A percentile compares a stretch with the other conserved stretches of the same genome.
phyloP scores from a whole-genome alignment of 53 echinoderm and acorn worm species.

The Holothuria leucospilota region DNA sequence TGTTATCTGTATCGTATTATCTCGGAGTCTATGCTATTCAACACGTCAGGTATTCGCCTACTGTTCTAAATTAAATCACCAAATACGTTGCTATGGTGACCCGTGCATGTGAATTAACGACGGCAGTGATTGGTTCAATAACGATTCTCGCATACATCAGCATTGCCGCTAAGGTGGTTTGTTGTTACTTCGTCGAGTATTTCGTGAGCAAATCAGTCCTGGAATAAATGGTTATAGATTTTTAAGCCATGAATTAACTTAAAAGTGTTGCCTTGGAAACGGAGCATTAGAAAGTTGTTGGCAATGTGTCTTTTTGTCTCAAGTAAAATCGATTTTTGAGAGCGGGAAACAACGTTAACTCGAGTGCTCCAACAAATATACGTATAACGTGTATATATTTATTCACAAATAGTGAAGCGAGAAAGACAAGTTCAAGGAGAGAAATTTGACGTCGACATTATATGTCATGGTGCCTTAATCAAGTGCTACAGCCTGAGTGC shows the following conservation, averaged over 20 bases:
- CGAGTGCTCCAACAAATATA: slow-evolving; percentile 20
- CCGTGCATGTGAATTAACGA: slow-evolving; percentile 12
- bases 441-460: too few species aligned
- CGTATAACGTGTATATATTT: neutral
- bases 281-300: slow-evolving; percentile 36
- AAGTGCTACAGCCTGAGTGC: too few species aligned
- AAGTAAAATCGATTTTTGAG: slow-evolving; percentile 24
- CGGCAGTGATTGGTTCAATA: slow-evolving; percentile 17
- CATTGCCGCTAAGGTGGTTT: too few species aligned
- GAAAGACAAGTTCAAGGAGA: too few species aligned
- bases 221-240: slow-evolving; percentile 36
- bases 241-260: slow-evolving; percentile 35
- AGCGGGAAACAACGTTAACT: slow-evolving; percentile 20
- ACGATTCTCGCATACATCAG: too few species aligned
- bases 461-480: too few species aligned
- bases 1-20: too few species aligned
- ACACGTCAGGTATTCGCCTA: neutral
- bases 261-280: slow-evolving; percentile 36
- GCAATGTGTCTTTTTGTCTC: slow-evolving; percentile 30
- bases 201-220: too few species aligned
- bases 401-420: too few species aligned
- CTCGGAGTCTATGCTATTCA: neutral
- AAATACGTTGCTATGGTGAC: slow-evolving; percentile 31
- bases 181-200: too few species aligned
- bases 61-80: slow-evolving; percentile 35